Evolutionary conservation across 2,113 vertebrate species (phyloP).

Genomic region (Limnothrissa miodon): DNA sequence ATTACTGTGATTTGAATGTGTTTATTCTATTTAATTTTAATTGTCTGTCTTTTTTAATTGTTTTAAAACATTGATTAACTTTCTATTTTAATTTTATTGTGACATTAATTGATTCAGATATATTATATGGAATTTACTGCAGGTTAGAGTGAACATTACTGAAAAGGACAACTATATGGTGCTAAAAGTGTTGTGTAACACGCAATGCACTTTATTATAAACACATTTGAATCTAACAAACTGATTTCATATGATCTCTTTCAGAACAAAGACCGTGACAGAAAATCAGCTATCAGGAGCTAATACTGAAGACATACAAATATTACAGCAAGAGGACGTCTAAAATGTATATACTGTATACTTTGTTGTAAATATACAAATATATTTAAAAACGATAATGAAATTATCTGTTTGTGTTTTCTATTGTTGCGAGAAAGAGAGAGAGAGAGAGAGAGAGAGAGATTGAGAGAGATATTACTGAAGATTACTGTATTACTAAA

Average conservation of each 20-base stretch:
- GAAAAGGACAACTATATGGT: no score
- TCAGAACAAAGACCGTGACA: conserved; percentile 92
- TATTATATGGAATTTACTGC: no score
- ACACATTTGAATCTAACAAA: conserved; percentile 13
- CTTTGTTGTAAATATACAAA: conserved; percentile 36
- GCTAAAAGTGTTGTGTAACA: background rate
- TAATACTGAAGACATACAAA: conserved; percentile 61
- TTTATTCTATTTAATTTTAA: no score
- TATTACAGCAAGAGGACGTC: conserved; percentile 29
- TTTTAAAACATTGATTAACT: no score
- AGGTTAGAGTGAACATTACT: no score
- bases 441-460: background rate
- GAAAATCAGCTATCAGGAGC: conserved; percentile 86
- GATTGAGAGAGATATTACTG: conserved; percentile 9
- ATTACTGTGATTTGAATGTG: no score
- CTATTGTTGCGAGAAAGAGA: background rate
- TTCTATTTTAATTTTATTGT: no score
- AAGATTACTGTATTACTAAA: background rate
- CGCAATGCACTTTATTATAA: conserved; percentile 12
- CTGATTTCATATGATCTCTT: conserved; percentile 29
- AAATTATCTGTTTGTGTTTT: background rate
- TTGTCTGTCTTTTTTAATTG: background rate
- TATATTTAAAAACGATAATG: background rate
- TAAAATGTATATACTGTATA: conserved; percentile 26
- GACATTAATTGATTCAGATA: no score